Conservation (phyloP, 2,113 vertebrate species). For the Ursus arctos region DNA sequence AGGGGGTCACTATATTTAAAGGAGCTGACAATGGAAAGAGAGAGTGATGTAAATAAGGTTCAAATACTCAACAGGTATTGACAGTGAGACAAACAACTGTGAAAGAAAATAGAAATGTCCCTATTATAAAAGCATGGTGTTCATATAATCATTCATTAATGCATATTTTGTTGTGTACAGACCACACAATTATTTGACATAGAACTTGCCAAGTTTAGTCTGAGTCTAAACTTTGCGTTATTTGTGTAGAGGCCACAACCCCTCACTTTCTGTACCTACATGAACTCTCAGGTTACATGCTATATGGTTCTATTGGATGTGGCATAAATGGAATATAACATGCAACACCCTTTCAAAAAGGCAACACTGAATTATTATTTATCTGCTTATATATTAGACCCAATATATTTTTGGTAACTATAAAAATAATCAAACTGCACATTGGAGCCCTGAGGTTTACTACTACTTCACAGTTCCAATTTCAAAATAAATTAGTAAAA, state of each 20-base stretch:
- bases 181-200: neutral
- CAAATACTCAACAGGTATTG: neutral
- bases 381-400: neutral
- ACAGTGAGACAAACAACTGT: neutral
- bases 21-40: neutral
- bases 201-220: neutral
- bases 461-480: conserved; percentile 3
- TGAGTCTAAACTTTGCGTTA: neutral
- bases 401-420: neutral
- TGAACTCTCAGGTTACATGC: neutral
- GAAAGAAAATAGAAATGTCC: neutral
- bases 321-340: neutral
- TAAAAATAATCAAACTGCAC: neutral
- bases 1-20: conserved; percentile 8
- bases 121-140: neutral
- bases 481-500: conserved; percentile 28
- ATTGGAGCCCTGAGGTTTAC: neutral
- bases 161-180: neutral
- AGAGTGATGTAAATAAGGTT: neutral
- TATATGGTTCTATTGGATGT: neutral
- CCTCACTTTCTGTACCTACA: neutral
- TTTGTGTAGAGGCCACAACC: neutral
- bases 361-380: neutral
- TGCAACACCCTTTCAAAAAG: neutral
- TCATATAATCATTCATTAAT: neutral